phyloP scores from a whole-genome alignment of 37 sponge, comb jelly and placozoan species.

The Dysidea cf. avara region DNA sequence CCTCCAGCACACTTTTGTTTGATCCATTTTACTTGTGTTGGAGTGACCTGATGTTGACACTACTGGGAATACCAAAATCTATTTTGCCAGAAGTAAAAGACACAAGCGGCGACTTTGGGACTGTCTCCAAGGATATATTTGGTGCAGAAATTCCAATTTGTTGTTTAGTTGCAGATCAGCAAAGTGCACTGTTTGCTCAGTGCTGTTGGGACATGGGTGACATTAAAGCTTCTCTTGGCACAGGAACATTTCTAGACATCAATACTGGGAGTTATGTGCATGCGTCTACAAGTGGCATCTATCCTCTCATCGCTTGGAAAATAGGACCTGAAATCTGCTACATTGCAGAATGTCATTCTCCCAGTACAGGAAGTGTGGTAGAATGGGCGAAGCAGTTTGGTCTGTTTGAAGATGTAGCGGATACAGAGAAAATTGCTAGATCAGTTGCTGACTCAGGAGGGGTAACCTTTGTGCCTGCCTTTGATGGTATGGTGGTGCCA shows the following conservation, averaged over 20 bases:
- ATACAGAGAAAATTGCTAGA: slow-evolving; percentile 58
- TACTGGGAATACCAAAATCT: slow-evolving; percentile 61
- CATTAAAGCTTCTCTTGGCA: slow-evolving; percentile 86
- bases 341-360: slow-evolving; percentile 83
- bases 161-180: slow-evolving; percentile 87
- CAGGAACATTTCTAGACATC: slow-evolving; percentile 80
- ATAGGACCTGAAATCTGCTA: slow-evolving; percentile 66
- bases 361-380: slow-evolving; percentile 85
- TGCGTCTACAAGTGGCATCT: slow-evolving; percentile 78
- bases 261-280: slow-evolving; percentile 80
- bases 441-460: slow-evolving; percentile 63
- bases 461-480: slow-evolving; percentile 81
- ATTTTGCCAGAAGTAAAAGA: slow-evolving; percentile 84
- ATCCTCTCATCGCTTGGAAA: slow-evolving; percentile 95
- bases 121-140: slow-evolving; percentile 50
- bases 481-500: slow-evolving; percentile 87
- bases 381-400: slow-evolving; percentile 89
- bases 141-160: slow-evolving; percentile 71
- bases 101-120: slow-evolving; percentile 69
- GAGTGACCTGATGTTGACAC: slow-evolving; percentile 51
- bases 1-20: slow-evolving; percentile 73
- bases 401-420: slow-evolving; percentile 48
- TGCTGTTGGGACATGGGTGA: slow-evolving; percentile 86
- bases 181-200: slow-evolving; percentile 90
- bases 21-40: slow-evolving; percentile 82